Base-by-base conservation (phyloP, 2,797 vertebrate genomes). In the Rhyacichthys aspro region DNA sequence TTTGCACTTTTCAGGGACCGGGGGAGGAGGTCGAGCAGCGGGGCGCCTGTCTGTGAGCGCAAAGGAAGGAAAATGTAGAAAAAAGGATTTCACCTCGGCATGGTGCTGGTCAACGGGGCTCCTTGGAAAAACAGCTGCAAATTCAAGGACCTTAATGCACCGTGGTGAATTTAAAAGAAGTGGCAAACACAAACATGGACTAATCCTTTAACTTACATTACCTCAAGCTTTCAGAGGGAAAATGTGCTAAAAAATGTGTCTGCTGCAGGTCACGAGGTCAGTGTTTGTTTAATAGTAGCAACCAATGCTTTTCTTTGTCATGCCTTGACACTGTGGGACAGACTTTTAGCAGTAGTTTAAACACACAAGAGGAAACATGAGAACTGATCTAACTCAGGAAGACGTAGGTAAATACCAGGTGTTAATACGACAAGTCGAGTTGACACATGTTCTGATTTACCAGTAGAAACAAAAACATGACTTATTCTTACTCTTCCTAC, bases 1-100 rank as follows among this genome's bases (percentile, higher is more conserved):
- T 44, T 73, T 83, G 43, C 67, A 67, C 53, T 53, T 74, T 59
- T 46, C 60, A 59, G 32, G 70, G 54, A 23, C 17, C 15, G 18
- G 23, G 19, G 5, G 17, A 50, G 38, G 32, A 39, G 39, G 16
- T 33, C 1, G 23, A 28, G 49, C 54, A 33, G 38, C 42, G 12
- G 53, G 28, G 17, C 39, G 17, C 47, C 53, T 54, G 49, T 7
- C 10, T 17, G 19, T 61, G 56, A 73, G 50, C 8, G 37, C 36
- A 53, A 28, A 53, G 45, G 34, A 68, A 46, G 65, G 65, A 43
- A 60, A 60, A 63, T 46, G 15, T 37, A 38, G 16, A 45, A 71
- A 60, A 63, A 66, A 59, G 28, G 43, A 6, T 5, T 53, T 41
- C 36, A 23, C 17, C 50, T 41, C 50, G 18, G 50, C 50, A 53